A percentile compares a stretch with the other conserved stretches of the same genome.
These are phyloP conservation scores for Takifugu flavidus DNA, from an alignment of 2,113 vertebrate species.

Conservation along the genomic window DNA sequence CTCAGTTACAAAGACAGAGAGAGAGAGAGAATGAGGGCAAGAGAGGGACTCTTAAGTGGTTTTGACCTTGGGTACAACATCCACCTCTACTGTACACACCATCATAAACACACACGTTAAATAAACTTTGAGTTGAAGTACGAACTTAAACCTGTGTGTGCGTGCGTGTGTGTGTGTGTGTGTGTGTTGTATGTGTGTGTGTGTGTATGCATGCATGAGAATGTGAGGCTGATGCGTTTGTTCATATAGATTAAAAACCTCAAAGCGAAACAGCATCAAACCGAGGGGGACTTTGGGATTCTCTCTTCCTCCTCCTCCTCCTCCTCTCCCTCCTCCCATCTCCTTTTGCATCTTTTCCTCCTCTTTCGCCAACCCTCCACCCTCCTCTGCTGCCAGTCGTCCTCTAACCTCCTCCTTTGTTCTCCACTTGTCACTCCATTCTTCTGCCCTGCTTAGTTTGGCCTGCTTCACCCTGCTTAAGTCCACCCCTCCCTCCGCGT, in stretches of 20 bases:
- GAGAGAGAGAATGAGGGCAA: constrained; percentile 39
- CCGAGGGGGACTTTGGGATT: constrained; percentile 49
- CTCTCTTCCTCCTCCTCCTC: constrained; percentile 4
- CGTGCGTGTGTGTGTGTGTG: not conserved
- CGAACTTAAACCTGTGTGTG: not conserved
- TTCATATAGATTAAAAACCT: constrained; percentile 58
- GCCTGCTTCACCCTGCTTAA: constrained; percentile 52
- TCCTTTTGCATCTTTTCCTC: constrained; percentile 39
- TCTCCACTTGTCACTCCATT: constrained; percentile 43
- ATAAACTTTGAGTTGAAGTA: constrained; percentile 28
- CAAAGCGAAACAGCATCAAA: constrained; percentile 48
- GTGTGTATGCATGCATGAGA: constrained; percentile 29
- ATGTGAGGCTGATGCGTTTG: constrained; percentile 33
- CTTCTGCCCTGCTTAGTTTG: constrained; percentile 59
- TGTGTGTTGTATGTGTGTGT: too few relatives aligned
- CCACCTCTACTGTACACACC: not conserved
- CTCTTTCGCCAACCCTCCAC: constrained; percentile 28
- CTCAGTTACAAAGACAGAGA: constrained; percentile 45
- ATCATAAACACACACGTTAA: constrained; percentile 20
- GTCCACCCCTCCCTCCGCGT: constrained; percentile 28
- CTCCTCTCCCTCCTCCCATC: constrained; percentile 7
- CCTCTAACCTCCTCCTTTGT: constrained; percentile 53
- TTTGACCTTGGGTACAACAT: constrained; percentile 70
- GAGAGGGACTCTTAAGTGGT: constrained; percentile 72
- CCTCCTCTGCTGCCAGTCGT: constrained; percentile 34